These are phyloP conservation scores for Stictocephala bisonia DNA, from an alignment of 2,888 invertebrate genomes.

Conservation along the genomic window DNA sequence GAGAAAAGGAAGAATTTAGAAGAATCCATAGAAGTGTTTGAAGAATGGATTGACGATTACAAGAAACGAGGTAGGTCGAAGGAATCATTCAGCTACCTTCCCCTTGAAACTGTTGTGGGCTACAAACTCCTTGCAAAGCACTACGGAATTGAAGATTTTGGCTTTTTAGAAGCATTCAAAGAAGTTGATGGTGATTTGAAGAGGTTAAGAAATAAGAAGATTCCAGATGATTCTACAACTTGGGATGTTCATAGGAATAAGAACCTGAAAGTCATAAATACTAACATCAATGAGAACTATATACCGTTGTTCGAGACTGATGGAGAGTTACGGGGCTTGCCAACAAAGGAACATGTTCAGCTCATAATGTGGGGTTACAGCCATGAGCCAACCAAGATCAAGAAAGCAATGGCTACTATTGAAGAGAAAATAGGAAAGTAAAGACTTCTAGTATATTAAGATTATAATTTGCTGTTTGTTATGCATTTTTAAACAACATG, in stretches of 20 bases:
- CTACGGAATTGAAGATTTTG: conserved; percentile 66
- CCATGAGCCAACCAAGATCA: conserved; percentile 75
- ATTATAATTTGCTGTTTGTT: too few species aligned
- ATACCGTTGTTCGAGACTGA: conserved; percentile 68
- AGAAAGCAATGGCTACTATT: conserved; percentile 68
- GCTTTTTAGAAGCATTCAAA: conserved; percentile 74
- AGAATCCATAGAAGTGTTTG: conserved; percentile 76
- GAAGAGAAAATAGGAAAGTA: conserved; percentile 65
- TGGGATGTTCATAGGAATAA: conserved; percentile 82
- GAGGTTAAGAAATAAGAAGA: conserved; percentile 70
- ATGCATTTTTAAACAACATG: too few species aligned
- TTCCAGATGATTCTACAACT: conserved; percentile 69
- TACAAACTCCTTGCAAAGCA: conserved; percentile 69
- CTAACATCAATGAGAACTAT: conserved; percentile 68
- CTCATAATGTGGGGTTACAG: conserved; percentile 82
- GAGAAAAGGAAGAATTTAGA: conserved; percentile 80
- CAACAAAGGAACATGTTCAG: conserved; percentile 75
- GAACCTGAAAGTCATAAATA: conserved; percentile 65
- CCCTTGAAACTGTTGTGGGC: conserved; percentile 70
- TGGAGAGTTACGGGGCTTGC: conserved; percentile 73
- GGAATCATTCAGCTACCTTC: conserved; percentile 77
- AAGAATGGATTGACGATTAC: conserved; percentile 80
- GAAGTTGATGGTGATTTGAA: conserved; percentile 78
- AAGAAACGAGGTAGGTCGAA: conserved; percentile 74
- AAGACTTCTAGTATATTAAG: too few species aligned